Percentiles rank a stretch among this genome's conserved stretches.
Conservation (phyloP, 2,113 vertebrate genomes). For the Puntigrus tetrazona region DNA sequence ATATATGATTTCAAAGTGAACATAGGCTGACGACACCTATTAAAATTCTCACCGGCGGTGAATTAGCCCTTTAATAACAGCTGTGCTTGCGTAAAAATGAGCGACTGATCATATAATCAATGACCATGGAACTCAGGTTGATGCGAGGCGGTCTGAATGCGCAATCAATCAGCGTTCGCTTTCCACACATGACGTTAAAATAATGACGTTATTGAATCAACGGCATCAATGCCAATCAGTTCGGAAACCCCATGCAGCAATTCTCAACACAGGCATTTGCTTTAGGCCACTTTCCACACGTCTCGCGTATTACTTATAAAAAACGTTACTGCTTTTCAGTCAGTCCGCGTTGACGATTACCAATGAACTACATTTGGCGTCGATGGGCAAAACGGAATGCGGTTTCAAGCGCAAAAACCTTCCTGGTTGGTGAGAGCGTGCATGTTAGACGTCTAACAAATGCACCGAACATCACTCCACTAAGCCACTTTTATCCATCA, state of each 20-base stretch:
- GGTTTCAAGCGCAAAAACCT: too few relatives aligned
- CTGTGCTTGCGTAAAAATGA: background rate
- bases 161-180: background rate
- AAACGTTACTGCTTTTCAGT: background rate
- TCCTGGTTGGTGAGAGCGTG: background rate
- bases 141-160: background rate
- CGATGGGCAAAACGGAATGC: too few relatives aligned
- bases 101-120: background rate
- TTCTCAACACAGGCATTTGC: background rate
- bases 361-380: background rate
- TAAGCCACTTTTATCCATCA: background rate
- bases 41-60: background rate
- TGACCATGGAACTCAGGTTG: background rate
- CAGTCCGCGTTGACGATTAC: background rate
- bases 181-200: background rate
- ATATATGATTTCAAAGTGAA: too few relatives aligned
- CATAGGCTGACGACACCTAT: background rate
- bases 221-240: background rate
- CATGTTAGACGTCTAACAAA: background rate
- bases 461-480: background rate
- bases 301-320: background rate
- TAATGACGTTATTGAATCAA: background rate
- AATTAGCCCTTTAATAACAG: background rate
- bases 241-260: background rate
- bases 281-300: constrained; percentile 36